phyloP scores from a whole-genome alignment of 2,797 vertebrate species.

The Sebastiscus tertius region DNA sequence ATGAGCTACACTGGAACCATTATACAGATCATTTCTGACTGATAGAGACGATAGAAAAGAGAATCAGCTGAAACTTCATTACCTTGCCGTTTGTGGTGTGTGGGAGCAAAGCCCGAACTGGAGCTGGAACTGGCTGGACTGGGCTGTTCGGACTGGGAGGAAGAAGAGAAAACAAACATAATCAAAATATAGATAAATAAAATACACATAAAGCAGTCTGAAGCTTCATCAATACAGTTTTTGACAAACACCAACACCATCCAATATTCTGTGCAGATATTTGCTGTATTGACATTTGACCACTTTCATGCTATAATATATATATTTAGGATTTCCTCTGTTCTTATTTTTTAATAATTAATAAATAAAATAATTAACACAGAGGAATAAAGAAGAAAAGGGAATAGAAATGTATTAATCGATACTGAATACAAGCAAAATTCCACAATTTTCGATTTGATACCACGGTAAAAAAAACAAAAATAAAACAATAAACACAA shows the following conservation, averaged over 20 bases:
- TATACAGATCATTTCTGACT: not conserved
- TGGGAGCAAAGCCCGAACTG: slow-evolving; percentile 87
- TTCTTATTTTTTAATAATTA: fast-evolving
- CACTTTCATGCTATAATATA: not conserved
- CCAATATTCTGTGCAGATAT: not conserved
- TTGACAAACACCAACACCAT: too few species aligned
- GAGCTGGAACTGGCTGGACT: slow-evolving; percentile 94
- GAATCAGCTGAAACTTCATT: slow-evolving; percentile 4
- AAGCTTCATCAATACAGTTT: not conserved
- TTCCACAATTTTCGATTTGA: too few species aligned
- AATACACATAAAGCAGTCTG: not conserved
- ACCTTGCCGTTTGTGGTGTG: slow-evolving; percentile 92
- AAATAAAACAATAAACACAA: too few species aligned
- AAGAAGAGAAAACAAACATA: slow-evolving; percentile 37
- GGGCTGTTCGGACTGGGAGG: slow-evolving; percentile 90
- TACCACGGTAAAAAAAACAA: too few species aligned
- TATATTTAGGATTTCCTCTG: too few species aligned
- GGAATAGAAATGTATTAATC: too few species aligned
- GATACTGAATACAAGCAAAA: too few species aligned
- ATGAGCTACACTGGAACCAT: not conserved
- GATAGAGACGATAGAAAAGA: not conserved
- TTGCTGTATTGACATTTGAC: not conserved
- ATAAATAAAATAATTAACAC: too few species aligned
- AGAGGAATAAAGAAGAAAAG: too few species aligned
- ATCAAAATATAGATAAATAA: not conserved